Percentiles rank a stretch among this genome's conserved stretches.
These are phyloP conservation scores for Fratercula arctica DNA, from an alignment of 2,797 vertebrate genomes.

Conservation along the genomic window DNA sequence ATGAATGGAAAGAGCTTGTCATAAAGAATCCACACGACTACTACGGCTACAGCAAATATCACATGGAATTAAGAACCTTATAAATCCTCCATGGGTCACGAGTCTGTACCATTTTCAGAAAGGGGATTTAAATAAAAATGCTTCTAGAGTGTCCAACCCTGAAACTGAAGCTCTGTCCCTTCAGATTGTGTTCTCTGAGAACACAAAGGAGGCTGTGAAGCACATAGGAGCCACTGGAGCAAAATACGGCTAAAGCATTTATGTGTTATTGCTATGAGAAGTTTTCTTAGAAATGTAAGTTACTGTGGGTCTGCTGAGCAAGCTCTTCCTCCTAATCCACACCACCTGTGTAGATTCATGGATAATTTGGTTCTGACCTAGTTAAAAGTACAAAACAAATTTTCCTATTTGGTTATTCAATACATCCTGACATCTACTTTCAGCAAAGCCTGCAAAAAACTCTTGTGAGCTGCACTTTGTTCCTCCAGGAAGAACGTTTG, in stretches of 20 bases:
- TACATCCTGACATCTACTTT: conserved; percentile 2
- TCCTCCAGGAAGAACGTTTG: not conserved
- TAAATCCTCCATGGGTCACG: not conserved
- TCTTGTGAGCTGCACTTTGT: not conserved
- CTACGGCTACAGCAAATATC: not conserved
- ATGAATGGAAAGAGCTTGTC: not conserved
- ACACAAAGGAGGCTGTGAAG: not conserved
- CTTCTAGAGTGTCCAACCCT: not conserved
- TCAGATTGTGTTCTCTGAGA: not conserved
- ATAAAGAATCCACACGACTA: not conserved
- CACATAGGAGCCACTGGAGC: not conserved
- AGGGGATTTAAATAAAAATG: not conserved
- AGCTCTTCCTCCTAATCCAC: conserved; percentile 38
- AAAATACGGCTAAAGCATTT: not conserved
- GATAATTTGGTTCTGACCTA: conserved; percentile 45
- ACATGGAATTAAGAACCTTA: not conserved
- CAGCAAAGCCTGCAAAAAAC: not conserved
- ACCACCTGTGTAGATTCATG: conserved; percentile 21
- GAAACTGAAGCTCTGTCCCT: not conserved
- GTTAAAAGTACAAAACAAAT: conserved; percentile 29
- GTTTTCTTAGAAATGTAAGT: conserved; percentile 14
- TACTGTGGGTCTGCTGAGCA: conserved; percentile 43
- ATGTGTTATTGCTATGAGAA: not conserved
- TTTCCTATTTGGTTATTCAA: conserved; percentile 35
- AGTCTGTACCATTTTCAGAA: not conserved